Evolutionary conservation across 2,113 vertebrate genomes (phyloP), one percentile per base, ranked within the genome.

Genomic region (Sorex fumeus): DNA sequence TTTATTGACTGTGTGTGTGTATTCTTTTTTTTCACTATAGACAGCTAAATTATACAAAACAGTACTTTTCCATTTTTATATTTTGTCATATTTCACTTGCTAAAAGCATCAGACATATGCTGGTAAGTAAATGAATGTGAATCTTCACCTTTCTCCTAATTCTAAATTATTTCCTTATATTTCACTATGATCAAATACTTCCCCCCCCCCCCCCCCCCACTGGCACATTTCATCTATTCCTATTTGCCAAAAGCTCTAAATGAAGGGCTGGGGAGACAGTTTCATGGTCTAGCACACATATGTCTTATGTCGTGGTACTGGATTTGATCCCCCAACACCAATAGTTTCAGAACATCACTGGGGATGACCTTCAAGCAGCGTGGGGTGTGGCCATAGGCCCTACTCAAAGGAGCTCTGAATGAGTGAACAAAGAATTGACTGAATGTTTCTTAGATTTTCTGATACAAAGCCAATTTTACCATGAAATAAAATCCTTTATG

Each of bases 11-110:
- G 75, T 78, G 40, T 78, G 40, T 71, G 23, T 23, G n/a, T 6
- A 64, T 43, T 60, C 25, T 94, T 64, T 62, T 70, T 87, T 83
- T 87, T 71, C 32, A 40, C 50, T 47, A 13, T 67, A 89, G 10
- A 84, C 9, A 50, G 6, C 67, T 12, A 60, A 3, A 69, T 25
- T 60, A 67, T 7, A 40, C 40, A 4, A 4, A 40, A 40, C 40
- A 40, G 7, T 40, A 40, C 3, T n/a, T 57, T 60, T 34, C 2
- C 40, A 23, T 78, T 9, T 60, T 78, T 45, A 69, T 18, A 32
- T n/a, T 25, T 90, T 83, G 5, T 75, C 60, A 70, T 76, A 76
- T 10, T 69, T 27, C 67, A 84, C 32, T 76, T 57, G 47, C 32
- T 77, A 57, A 28, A 57, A 60, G 10, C 70, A 84, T 45, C 28